Conservation (phyloP, 2,888 invertebrate species). For the Prosopocoilus inquinatus region DNA sequence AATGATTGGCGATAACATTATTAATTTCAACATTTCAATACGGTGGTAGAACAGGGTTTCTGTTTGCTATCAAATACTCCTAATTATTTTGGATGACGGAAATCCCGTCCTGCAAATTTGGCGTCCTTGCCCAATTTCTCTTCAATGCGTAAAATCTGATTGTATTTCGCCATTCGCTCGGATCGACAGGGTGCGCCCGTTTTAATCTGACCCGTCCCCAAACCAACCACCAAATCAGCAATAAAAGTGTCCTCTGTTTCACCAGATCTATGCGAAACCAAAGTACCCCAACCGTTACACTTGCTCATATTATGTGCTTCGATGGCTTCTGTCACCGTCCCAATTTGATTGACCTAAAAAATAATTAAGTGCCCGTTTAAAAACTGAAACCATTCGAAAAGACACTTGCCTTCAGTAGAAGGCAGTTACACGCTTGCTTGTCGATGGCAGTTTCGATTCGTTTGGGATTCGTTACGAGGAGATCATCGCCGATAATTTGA, state of each 20-base stretch:
- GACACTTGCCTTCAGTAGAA: conserved; percentile 69
- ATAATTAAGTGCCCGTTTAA: neutral
- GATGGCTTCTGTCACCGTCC: conserved; percentile 96
- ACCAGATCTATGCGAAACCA: conserved; percentile 97
- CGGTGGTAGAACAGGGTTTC: no score
- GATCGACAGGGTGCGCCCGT: conserved; percentile 99
- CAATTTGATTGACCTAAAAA: conserved; percentile 85
- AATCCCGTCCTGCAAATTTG: conserved; percentile 92
- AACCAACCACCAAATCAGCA: conserved; percentile 97
- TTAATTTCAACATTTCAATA: no score
- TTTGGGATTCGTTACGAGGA: conserved; percentile 90
- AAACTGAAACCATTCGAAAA: neutral
- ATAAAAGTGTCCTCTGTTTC: conserved; percentile 99
- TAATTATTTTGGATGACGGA: conserved; percentile 72
- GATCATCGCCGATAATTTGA: conserved; percentile 91
- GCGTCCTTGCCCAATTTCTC: conserved; percentile 91
- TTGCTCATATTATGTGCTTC: conserved; percentile 87
- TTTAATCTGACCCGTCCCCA: conserved; percentile 98
- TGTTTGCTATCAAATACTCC: no score
- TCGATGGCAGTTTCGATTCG: conserved; percentile 89
- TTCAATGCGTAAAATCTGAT: conserved; percentile 97
- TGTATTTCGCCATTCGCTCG: conserved; percentile 97
- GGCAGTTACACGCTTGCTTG: conserved; percentile 93
- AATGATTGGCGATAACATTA: no score
- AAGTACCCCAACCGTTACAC: conserved; percentile 94